Evolutionary conservation across 2,797 vertebrate species (phyloP).

Genomic region (Mus minutoides): DNA sequence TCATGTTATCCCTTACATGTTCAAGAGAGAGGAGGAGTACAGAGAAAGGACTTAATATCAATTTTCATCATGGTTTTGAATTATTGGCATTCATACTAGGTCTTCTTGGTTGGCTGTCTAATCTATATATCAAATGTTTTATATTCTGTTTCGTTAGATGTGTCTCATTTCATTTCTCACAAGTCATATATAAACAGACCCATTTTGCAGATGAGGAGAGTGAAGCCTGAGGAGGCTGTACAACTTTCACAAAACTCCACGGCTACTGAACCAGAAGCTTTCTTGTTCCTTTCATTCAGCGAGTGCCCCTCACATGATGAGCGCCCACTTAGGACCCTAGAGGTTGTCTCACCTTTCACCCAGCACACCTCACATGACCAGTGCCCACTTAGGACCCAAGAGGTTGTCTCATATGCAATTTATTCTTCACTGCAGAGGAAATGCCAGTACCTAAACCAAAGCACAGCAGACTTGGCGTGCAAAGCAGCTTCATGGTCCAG

Average conservation of each 20-base stretch:
- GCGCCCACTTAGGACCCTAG: not conserved
- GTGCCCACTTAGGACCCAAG: not conserved
- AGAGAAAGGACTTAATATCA: not conserved
- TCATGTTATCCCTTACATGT: not conserved
- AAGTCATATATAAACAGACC: not conserved
- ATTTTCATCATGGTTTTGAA: not conserved
- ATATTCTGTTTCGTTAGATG: not conserved
- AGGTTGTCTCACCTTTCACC: not conserved
- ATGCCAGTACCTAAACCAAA: not conserved
- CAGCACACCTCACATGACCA: not conserved
- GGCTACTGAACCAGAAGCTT: not conserved
- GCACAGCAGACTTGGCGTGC: not conserved
- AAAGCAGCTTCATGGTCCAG: not conserved
- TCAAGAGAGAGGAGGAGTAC: not conserved
- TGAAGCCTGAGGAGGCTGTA: not conserved
- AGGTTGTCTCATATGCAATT: not conserved
- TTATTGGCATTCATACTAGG: not conserved
- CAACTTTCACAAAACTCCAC: not conserved
- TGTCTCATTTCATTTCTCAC: constrained; percentile 26
- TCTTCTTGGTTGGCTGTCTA: not conserved
- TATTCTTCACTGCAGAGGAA: not conserved
- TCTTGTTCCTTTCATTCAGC: not conserved
- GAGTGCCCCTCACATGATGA: not conserved
- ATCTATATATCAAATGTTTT: not conserved
- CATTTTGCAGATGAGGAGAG: not conserved